These are phyloP conservation scores for Aplodontia rufa DNA, from an alignment of 2,113 vertebrate genomes.

Conservation along the genomic window DNA sequence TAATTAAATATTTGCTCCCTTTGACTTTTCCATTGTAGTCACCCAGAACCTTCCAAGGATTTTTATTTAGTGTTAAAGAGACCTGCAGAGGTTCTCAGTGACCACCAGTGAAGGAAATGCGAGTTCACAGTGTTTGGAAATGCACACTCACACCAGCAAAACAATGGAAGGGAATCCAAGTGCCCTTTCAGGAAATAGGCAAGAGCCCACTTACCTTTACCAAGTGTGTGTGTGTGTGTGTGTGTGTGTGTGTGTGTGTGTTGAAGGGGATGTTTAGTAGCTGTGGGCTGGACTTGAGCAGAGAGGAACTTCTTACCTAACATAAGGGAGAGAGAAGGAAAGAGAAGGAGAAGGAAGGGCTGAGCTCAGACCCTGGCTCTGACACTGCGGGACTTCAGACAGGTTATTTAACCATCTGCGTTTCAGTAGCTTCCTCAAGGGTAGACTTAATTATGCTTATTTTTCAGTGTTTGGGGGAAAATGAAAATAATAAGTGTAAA, in stretches of 20 bases:
- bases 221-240: neutral
- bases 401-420: neutral
- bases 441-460: neutral
- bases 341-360: neutral
- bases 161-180: neutral
- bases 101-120: no score
- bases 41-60: neutral
- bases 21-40: neutral
- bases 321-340: neutral
- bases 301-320: neutral
- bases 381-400: neutral
- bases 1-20: constrained; percentile 7
- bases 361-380: neutral
- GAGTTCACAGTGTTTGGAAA: constrained; percentile 25
- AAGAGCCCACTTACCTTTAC: neutral
- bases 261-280: neutral
- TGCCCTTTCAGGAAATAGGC: neutral
- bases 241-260: neutral
- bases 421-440: neutral
- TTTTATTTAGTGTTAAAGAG: neutral
- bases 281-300: neutral
- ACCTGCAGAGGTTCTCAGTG: neutral
- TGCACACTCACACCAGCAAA: neutral
- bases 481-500: neutral
- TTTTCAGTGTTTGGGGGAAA: neutral